Base-by-base conservation (phyloP, 2,888 invertebrate genomes). In the Ornithoptera alexandrae region DNA sequence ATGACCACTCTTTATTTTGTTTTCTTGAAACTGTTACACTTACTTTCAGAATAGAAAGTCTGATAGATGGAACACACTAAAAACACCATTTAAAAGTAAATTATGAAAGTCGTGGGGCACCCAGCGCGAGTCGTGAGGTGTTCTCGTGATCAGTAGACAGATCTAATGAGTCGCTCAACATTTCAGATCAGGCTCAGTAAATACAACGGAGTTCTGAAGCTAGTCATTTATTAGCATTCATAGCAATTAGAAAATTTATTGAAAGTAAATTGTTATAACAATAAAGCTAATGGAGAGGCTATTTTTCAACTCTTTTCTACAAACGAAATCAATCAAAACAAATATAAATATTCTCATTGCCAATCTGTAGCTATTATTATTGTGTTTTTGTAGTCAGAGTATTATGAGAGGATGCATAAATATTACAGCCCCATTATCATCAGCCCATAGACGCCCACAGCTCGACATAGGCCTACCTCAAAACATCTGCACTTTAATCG, bases 111-210 rank as follows among this genome's bases (percentile, higher is more conserved):
- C 67, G 65, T 71, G 70, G 57, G 17, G 65, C 42, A 50, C 20
- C 39, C 57, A 58, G 30, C 12, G 8, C 59, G 60, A 68, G 65
- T 69, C 68, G 71, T 72, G 73, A 71, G 65, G 62, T 62, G 57
- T 36, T 57, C 60, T 74, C 74, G 75, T 74, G 74, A 76, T 75
- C 75, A 65, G 63, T 71, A 71, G 77, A 74, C 74, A 70, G 63
- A 76, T 72, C 70, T 73, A 77, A 74, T 73, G 76, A 72, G 65
- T 39, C 65, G 36, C 65, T 46, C 61, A 65, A 53, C 24, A 15
- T 61, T 50, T 65, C 24, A 8, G 30, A 58, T 24, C 18, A n/a
- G 8, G 22, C 57, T 5, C 36, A n/a, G 59, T 59, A 42, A 61
- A 62, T 61, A 20, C 56, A 69, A 65, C 62, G 62, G 65, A 8